A percentile compares a stretch with the other conserved stretches of the same genome.
phyloP scores from a whole-genome alignment of 2,113 vertebrate species.

The Paradoxurus hermaphroditus region DNA sequence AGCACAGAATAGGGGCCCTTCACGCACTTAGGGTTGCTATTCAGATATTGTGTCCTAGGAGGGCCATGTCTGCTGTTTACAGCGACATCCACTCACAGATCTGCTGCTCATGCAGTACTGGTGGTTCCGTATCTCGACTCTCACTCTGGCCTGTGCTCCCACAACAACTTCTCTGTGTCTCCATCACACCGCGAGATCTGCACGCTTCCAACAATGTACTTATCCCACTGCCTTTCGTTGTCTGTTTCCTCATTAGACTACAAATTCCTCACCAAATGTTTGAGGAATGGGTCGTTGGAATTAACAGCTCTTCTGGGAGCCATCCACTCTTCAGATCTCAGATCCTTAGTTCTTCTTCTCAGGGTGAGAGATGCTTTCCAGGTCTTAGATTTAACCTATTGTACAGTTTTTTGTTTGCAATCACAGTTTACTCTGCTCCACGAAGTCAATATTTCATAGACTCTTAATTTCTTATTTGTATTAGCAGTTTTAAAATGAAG shows the following conservation, averaged over 20 bases:
- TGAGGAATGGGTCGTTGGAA: not conserved
- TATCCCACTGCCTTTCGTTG: not conserved
- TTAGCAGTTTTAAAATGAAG: not conserved
- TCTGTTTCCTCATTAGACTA: not conserved
- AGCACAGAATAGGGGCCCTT: not conserved
- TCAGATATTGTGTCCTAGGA: not conserved
- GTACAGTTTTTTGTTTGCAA: not conserved
- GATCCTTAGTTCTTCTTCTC: not conserved
- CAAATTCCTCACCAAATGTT: not conserved
- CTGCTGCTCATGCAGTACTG: rapidly evolving
- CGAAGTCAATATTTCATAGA: not conserved
- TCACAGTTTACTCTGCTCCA: not conserved
- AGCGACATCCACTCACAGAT: rapidly evolving
- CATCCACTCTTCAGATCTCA: not conserved
- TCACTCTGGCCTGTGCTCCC: not conserved
- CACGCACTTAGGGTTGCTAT: not conserved
- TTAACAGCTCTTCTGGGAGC: not conserved
- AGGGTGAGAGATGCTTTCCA: not conserved
- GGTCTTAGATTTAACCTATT: not conserved
- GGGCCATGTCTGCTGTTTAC: rapidly evolving
- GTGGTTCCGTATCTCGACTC: not conserved
- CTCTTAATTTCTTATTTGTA: not conserved
- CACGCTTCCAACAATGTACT: rapidly evolving
- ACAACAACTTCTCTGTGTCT: not conserved
- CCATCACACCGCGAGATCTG: not conserved